Base-by-base conservation (phyloP, 1,140 invertebrate species). In the Hormaphis cornu region DNA sequence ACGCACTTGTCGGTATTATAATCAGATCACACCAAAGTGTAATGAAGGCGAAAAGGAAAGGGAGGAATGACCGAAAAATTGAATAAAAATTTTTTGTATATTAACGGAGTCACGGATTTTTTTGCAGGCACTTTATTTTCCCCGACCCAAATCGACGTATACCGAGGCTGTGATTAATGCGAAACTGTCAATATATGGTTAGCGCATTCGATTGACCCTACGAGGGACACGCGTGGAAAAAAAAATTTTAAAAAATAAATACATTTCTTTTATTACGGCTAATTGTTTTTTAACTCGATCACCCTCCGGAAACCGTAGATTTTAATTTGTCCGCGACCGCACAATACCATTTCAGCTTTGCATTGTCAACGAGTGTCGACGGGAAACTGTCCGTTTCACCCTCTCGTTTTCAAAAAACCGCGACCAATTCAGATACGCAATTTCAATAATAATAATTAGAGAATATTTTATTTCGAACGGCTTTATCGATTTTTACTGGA, bases 101-200 rank as follows among this genome's bases (percentile, higher is more conserved):
- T n/a, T n/a, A n/a, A n/a, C n/a, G n/a, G n/a, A n/a, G n/a, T n/a
- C n/a, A n/a, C n/a, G n/a, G n/a, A n/a, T n/a, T n/a, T n/a, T n/a
- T n/a, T n/a, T n/a, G n/a, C n/a, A n/a, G n/a, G n/a, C n/a, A n/a
- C n/a, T n/a, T 33, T 33, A 33, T 33, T 33, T 9, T 33, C 30
- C n/a, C n/a, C n/a, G n/a, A n/a, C n/a, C n/a, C n/a, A n/a, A n/a
- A n/a, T n/a, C n/a, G n/a, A n/a, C n/a, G n/a, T n/a, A n/a, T n/a
- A n/a, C n/a, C n/a, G n/a, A n/a, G n/a, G 18, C 18, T 58, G 26
- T 58, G 54, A 58, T 58, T 58, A 58, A 58, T 58, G 37, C 20
- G 40, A 26, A 58, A 10, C 54, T 40, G 54, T 58, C 54, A 58
- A 26, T 33, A 9, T 24, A 16, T 40, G 12, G 35, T 16, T n/a